Evolutionary conservation across 2,888 invertebrate genomes (phyloP).

Genomic region (Ophraella communa): DNA sequence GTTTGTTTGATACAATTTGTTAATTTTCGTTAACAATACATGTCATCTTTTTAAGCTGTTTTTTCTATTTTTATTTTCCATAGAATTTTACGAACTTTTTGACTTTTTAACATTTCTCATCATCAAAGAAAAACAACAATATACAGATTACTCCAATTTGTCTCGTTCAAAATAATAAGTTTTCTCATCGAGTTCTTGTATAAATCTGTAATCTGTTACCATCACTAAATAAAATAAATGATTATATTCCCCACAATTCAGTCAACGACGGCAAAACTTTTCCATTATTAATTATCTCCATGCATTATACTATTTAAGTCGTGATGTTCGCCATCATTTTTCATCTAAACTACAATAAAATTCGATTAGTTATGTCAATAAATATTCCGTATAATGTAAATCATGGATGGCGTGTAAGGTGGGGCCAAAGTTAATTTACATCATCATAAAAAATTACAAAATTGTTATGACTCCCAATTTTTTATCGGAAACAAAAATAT

Average conservation of each 20-base stretch:
- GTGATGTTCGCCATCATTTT: constrained; percentile 34
- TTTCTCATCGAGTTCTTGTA: not conserved
- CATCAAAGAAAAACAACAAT: not conserved
- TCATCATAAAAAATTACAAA: constrained; percentile 30
- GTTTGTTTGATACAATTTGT: too few relatives aligned
- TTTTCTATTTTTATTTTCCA: too few relatives aligned
- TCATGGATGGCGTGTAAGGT: constrained; percentile 30
- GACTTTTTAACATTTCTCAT: not conserved
- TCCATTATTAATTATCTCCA: constrained; percentile 33
- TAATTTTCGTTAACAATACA: too few relatives aligned
- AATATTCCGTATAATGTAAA: constrained; percentile 28
- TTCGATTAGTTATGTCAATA: constrained; percentile 35
- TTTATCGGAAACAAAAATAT: too few relatives aligned
- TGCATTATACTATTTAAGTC: constrained; percentile 30
- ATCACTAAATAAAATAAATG: constrained; percentile 35
- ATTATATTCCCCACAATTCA: constrained; percentile 29
- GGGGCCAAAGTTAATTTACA: constrained; percentile 25
- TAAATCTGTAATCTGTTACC: constrained; percentile 9
- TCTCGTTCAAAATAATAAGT: not conserved
- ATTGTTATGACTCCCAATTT: too few relatives aligned
- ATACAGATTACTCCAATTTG: not conserved
- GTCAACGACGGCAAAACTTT: constrained; percentile 32
- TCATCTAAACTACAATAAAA: constrained; percentile 38
- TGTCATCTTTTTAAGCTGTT: too few relatives aligned
- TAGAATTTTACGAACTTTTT: too few relatives aligned